Conservation (phyloP, 2,113 vertebrate species). For the Tachysurus fulvidraco region DNA sequence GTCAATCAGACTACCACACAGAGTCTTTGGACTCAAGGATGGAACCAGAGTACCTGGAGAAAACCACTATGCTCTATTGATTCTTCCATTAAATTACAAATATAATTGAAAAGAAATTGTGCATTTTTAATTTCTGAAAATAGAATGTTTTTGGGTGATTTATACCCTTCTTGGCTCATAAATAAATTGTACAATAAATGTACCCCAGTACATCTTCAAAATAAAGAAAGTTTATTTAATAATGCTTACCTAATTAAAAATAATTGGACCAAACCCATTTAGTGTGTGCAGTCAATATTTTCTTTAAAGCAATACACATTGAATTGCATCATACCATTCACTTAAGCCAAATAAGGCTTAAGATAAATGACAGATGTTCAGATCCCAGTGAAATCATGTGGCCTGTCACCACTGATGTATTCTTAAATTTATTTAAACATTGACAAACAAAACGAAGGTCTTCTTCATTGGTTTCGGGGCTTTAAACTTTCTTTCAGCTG, state of each 20-base stretch:
- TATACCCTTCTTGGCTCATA: not conserved
- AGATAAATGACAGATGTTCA: not conserved
- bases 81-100: not conserved
- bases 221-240: not conserved
- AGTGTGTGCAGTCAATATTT: not conserved
- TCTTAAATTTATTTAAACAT: not conserved
- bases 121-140: not conserved
- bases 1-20: no score
- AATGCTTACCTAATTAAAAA: not conserved
- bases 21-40: no score
- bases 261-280: not conserved
- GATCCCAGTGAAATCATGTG: conserved; percentile 20
- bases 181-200: not conserved
- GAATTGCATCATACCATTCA: not conserved
- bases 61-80: not conserved
- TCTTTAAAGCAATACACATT: not conserved
- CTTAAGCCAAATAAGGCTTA: not conserved
- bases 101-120: not conserved
- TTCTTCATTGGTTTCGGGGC: not conserved
- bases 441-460: not conserved
- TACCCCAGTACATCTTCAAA: not conserved
- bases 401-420: not conserved
- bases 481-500: conserved; percentile 15
- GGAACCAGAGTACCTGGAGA: no score
- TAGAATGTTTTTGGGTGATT: not conserved